Conservation (phyloP, 2,888 invertebrate genomes). For the Pseudococcus jackbeardsleyi region DNA sequence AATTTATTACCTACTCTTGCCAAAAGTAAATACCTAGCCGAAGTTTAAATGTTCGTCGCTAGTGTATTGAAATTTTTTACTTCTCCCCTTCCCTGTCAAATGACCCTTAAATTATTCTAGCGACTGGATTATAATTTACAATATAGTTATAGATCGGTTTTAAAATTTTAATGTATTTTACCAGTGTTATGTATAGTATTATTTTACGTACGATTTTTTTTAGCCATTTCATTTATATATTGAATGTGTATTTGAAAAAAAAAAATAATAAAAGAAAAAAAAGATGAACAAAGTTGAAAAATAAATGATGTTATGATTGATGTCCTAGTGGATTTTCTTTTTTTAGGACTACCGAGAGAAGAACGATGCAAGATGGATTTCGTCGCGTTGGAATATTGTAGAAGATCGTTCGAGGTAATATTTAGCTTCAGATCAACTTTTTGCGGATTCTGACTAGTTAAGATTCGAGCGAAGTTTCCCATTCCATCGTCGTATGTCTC, state of each 20-base stretch:
- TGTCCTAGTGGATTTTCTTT: background rate
- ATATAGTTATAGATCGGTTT: background rate
- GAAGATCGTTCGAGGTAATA: background rate
- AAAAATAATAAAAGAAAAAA: background rate
- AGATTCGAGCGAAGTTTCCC: too few relatives aligned
- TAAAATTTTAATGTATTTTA: constrained; percentile 1
- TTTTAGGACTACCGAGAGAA: background rate
- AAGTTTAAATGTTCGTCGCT: background rate
- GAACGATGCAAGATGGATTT: background rate
- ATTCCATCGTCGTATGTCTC: too few relatives aligned
- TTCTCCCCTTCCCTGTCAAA: background rate
- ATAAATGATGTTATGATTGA: constrained; percentile 25
- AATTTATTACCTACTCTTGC: background rate
- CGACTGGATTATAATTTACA: background rate
- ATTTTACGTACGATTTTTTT: constrained; percentile 6
- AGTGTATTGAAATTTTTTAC: background rate
- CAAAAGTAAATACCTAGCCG: background rate
- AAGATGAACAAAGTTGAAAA: background rate
- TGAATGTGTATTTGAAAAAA: constrained; percentile 3
- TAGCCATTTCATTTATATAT: constrained; percentile 11
- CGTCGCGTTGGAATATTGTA: background rate
- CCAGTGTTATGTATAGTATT: constrained; percentile 28
- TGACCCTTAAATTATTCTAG: background rate
- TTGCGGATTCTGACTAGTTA: too few relatives aligned
- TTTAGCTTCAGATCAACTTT: too few relatives aligned